A percentile compares a stretch with the other conserved stretches of the same genome.
Evolutionary conservation across 2,888 invertebrate species (phyloP).

Genomic region (Adineta ricciae): DNA sequence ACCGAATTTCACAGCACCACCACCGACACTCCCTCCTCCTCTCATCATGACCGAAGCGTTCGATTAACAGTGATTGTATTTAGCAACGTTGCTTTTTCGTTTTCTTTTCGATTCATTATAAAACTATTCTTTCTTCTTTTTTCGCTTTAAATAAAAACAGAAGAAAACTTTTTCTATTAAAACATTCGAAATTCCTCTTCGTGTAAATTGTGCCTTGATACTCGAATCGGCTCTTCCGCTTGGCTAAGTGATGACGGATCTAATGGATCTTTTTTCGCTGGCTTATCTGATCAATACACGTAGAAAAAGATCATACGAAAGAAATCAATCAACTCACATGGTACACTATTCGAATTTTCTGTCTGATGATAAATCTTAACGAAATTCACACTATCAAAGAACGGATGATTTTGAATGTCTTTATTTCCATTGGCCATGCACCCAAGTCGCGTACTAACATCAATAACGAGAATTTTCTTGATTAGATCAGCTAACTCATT

Average conservation of each 20-base stretch:
- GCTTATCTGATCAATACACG: neutral
- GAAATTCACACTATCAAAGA: neutral
- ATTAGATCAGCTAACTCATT: neutral
- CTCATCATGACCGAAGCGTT: neutral
- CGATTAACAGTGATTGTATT: constrained; percentile 7
- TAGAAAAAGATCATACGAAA: too few species aligned
- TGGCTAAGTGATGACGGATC: neutral
- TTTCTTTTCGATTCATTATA: neutral
- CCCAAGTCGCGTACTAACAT: neutral
- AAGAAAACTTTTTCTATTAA: neutral
- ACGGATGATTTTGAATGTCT: neutral
- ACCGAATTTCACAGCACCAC: neutral
- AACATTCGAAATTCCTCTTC: constrained; percentile 3
- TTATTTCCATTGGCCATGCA: constrained; percentile 12
- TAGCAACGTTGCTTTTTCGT: neutral
- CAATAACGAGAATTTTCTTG: neutral
- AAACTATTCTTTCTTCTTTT: neutral
- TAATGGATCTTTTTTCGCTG: constrained; percentile 6
- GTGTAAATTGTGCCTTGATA: neutral
- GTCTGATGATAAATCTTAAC: neutral
- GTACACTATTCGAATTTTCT: neutral
- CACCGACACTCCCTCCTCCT: neutral
- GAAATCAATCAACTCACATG: neutral
- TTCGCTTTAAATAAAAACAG: too few species aligned
- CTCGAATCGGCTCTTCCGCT: neutral